phyloP scores from a whole-genome alignment of 2,113 vertebrate species.

The Oncorhynchus nerka region DNA sequence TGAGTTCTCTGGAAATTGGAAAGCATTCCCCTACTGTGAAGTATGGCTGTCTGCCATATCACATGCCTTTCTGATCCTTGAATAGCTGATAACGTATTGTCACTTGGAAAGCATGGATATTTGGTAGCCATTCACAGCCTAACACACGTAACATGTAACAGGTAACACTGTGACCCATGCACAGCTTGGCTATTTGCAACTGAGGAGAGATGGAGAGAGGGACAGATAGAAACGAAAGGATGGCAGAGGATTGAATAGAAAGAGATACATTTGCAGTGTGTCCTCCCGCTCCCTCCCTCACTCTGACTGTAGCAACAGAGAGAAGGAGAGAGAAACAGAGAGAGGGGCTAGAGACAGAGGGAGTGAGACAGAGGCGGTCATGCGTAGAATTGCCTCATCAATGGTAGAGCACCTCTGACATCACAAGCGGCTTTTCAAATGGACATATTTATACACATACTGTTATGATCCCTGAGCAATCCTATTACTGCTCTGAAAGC shows the following conservation, averaged over 20 bases:
- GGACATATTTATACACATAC: constrained; percentile 36
- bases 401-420: constrained; percentile 37
- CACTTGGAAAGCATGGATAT: constrained; percentile 21
- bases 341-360: constrained; percentile 17
- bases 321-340: not conserved
- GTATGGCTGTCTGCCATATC: constrained; percentile 37
- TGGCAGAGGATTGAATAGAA: not conserved
- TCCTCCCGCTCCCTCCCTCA: constrained; percentile 17
- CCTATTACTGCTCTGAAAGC: not conserved
- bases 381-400: constrained; percentile 42
- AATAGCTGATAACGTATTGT: constrained; percentile 18
- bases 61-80: constrained; percentile 20
- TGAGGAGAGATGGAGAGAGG: not conserved
- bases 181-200: not conserved
- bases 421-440: constrained; percentile 26
- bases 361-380: constrained; percentile 21
- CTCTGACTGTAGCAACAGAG: constrained; percentile 22
- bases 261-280: not conserved
- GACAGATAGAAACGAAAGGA: not conserved
- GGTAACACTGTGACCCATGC: not conserved
- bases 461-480: constrained; percentile 33
- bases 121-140: constrained; percentile 20
- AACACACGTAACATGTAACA: not conserved
- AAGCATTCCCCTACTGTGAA: no score
- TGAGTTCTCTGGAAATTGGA: no score